Evolutionary conservation across 1,140 invertebrate genomes (phyloP).

Genomic region (Hirudo medicinalis): DNA sequence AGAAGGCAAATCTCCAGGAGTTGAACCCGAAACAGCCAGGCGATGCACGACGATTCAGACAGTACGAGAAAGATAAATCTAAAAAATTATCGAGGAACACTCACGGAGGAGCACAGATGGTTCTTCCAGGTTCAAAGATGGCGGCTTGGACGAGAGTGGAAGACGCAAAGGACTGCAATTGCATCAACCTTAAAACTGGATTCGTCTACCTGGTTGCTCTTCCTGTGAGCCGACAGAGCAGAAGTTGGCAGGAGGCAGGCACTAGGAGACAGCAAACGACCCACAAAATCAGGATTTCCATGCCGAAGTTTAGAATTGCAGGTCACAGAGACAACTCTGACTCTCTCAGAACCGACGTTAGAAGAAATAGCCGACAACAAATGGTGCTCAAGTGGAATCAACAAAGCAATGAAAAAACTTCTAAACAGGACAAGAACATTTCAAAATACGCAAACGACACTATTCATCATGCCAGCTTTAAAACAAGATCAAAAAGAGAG

Average conservation of each 20-base stretch:
- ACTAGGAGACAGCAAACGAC: not conserved
- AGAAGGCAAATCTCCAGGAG: not conserved
- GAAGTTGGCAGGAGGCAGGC: not conserved
- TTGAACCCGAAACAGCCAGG: not conserved
- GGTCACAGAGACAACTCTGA: not conserved
- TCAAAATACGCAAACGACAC: no score
- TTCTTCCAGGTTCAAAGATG: not conserved
- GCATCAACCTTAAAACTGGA: not conserved
- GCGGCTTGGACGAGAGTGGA: not conserved
- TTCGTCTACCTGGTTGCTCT: slow-evolving; percentile 1
- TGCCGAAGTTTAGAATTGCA: not conserved
- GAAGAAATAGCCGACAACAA: not conserved
- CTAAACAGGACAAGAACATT: no score
- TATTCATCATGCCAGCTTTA: no score
- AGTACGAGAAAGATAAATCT: not conserved
- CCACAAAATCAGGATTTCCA: not conserved
- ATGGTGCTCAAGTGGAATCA: not conserved
- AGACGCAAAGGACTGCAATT: not conserved
- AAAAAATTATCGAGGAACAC: not conserved
- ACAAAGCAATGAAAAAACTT: not conserved
- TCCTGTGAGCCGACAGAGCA: not conserved
- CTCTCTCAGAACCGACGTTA: no score
- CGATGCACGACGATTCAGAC: not conserved
- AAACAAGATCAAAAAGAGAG: no score
- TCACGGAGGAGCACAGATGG: no score